Conservation (phyloP, 2,888 invertebrate species). For the Pomacea canaliculata region DNA sequence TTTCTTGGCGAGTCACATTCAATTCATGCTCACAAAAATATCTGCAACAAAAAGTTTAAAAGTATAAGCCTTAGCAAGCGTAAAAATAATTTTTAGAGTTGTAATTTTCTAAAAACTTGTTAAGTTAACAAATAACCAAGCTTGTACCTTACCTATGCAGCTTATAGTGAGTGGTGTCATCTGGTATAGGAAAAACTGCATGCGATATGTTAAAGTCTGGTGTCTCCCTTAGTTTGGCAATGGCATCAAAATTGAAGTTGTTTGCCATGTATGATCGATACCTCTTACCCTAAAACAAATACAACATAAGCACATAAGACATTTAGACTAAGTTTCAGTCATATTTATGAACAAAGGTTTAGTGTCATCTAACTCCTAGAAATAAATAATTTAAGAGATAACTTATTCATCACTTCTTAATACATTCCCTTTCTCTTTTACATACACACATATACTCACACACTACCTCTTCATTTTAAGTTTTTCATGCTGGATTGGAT, state of each 20-base stretch:
- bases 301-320: background rate
- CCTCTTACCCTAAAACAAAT: constrained; percentile 49
- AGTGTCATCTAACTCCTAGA: no score
- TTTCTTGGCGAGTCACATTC: constrained; percentile 66
- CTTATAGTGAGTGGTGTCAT: constrained; percentile 67
- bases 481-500: no score
- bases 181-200: constrained; percentile 68
- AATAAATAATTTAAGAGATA: no score
- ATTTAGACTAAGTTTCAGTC: no score
- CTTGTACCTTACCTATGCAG: constrained; percentile 62
- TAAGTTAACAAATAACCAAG: no score
- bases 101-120: no score
- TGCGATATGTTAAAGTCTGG: constrained; percentile 65
- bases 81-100: no score
- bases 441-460: no score
- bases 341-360: no score
- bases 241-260: constrained; percentile 60
- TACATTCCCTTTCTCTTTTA: no score
- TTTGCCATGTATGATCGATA: constrained; percentile 46
- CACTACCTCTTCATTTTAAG: no score
- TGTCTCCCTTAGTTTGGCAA: constrained; percentile 43
- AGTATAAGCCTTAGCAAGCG: constrained; percentile 7
- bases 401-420: no score
- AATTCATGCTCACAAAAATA: constrained; percentile 71
- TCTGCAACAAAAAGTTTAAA: constrained; percentile 39